Base-by-base conservation (phyloP, 2,888 invertebrate species). In the Heliconius ethilla region DNA sequence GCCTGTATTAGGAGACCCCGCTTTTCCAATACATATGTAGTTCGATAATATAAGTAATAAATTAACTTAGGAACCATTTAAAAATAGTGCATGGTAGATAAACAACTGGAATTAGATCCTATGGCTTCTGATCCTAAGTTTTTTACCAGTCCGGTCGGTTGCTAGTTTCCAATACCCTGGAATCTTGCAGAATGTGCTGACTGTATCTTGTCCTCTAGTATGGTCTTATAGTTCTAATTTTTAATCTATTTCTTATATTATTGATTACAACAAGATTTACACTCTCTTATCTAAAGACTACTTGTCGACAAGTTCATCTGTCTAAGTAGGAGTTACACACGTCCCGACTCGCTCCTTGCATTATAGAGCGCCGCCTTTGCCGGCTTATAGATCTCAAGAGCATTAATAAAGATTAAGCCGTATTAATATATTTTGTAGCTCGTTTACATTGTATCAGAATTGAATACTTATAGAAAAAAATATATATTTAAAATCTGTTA, bases 391-490 rank as follows among this genome's bases (percentile, higher is more conserved):
- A 77, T 78, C 78, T 80, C 74, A 76, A 76, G 75, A 66, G 77
- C 70, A 79, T 81, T 81, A 81, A 81, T 80, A 81, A 80, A 80
- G 81, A 81, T 81, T 79, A 81, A 76, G 59, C 72, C 45, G 78
- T 80, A 76, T 80, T 79, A 81, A 81, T 80, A 81, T 80, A 79
- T 77, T 62, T 69, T 6, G 62, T 66, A 69, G 45, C n/a, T 25
- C 15, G 77, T 77, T 77, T 73, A 55, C 55, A 77, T 59, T 72
- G 45, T 63, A 15, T 73, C 59, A 9, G 55, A 29, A 2, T 10
- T 25, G 11, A 22, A 10, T 33, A 51, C 11, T 37, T 40, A 13
- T 25, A 62, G 4, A 62, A 33, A 33, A 33, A 33, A 0, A 33
- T 9, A 33, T 9, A 33, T 33, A 33, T 33, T 33, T 7, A 7